Base-by-base conservation (phyloP, 2,797 vertebrate species). In the Gobio occitaniae region DNA sequence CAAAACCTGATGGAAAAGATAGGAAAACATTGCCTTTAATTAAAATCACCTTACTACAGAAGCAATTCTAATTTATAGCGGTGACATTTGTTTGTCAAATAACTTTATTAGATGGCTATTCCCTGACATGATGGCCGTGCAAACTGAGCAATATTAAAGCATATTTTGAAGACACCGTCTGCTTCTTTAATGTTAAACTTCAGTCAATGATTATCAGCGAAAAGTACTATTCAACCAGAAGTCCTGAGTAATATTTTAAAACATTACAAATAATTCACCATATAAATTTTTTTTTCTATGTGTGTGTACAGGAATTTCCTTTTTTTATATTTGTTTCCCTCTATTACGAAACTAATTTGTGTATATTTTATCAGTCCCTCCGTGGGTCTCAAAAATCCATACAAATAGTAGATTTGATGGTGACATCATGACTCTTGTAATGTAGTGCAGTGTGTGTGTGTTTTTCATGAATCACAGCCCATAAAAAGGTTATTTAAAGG, bases 401-500 rank as follows among this genome's bases (percentile, higher is more conserved):
- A 81, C 71, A 72, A 83, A 72, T 71, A 78, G 54, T 11, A 25
- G 11, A 66, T 80, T 79, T 80, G 38, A 83, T 86, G 59, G 16
- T 65, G 68, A 78, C 75, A 65, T 65, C 61, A 41, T 66, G 68
- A 78, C 17, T 74, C 61, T 78, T 7, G 44, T 25, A 32, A 25
- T 61, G 47, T 72, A n/a, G 17, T 3, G 11, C 4, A 6, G 32
- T 56, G 50, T 72, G 50, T 38, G 19, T 87, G 71, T 59, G n/a
- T 56, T 17, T 12, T 68, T 54, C 63, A 59, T 54, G 65, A 78
- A 70, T 82, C 72, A 3, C 72, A 59, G 25, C 54, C n/a, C 13
- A 48, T 56, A 56, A 84, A 87, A 84, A 87, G 78, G 83, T 82
- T 77, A 84, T 63, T 48, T 69, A 85, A 84, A 85, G 83, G 86